Conservation (phyloP, 2,113 vertebrate genomes). For the Monarcha castaneiventris region DNA sequence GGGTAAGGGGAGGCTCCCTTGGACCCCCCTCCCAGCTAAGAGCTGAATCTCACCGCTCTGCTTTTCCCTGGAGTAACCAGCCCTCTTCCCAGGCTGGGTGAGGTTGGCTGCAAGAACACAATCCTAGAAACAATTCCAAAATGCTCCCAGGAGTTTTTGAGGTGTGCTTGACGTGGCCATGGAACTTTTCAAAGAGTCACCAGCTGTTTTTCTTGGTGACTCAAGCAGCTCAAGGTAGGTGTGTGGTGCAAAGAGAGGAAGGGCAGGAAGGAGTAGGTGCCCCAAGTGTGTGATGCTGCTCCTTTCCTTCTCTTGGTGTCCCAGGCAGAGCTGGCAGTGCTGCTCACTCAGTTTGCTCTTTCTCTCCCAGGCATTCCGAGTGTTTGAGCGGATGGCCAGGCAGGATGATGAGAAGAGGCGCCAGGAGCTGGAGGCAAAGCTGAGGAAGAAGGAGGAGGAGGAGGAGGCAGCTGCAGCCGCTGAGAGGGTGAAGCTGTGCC, state of each 20-base stretch:
- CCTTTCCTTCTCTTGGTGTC: neutral
- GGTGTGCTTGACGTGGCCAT: fast-evolving
- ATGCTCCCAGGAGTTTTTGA: neutral
- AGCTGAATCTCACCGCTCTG: neutral
- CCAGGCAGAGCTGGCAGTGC: neutral
- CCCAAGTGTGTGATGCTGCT: fast-evolving
- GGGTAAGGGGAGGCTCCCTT: neutral
- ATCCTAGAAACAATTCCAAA: neutral
- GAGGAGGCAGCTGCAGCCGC: neutral
- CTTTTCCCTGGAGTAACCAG: neutral
- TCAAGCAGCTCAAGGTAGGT: fast-evolving
- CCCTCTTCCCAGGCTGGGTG: neutral
- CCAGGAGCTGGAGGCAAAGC: constrained; percentile 70
- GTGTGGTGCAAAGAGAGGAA: fast-evolving
- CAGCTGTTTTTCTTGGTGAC: fast-evolving
- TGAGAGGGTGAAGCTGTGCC: constrained; percentile 38
- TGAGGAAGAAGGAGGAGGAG: constrained; percentile 66
- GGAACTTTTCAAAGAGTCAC: neutral
- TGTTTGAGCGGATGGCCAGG: constrained; percentile 79
- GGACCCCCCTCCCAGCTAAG: neutral
- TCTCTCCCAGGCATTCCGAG: constrained; percentile 76
- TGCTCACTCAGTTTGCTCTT: neutral
- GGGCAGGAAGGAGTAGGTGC: neutral
- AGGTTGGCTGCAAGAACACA: neutral
- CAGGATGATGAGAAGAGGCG: constrained; percentile 79